Evolutionary conservation across 2,113 vertebrate species (phyloP).

Genomic region (Emydura subglobosa): DNA sequence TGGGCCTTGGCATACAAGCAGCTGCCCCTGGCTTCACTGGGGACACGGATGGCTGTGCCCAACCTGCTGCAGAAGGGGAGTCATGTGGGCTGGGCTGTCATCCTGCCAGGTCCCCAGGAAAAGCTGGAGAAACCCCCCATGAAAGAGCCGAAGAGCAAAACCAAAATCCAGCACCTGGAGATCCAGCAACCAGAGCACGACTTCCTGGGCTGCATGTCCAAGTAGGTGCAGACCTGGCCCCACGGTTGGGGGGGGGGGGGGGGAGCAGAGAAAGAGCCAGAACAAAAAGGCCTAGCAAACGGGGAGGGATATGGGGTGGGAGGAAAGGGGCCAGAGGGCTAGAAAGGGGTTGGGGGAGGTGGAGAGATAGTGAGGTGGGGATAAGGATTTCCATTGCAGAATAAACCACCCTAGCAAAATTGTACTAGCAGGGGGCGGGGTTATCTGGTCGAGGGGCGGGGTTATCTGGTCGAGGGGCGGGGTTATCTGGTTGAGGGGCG

Average conservation of each 20-base stretch:
- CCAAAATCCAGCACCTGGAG: conserved; percentile 73
- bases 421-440: neutral
- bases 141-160: conserved; percentile 80
- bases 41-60: neutral
- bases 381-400: neutral
- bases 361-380: neutral
- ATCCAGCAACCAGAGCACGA: conserved; percentile 86
- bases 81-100: neutral
- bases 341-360: no score
- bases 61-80: neutral
- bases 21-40: rapidly evolving
- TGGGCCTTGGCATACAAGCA: neutral
- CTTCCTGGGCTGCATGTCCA: conserved; percentile 97
- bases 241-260: no score
- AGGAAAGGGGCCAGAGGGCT: neutral
- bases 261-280: neutral
- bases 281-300: neutral
- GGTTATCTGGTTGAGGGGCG: neutral
- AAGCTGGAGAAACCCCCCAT: conserved; percentile 81
- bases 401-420: neutral
- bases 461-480: no score
- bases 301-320: neutral
- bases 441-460: neutral
- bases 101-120: conserved; percentile 76
- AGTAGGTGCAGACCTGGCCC: conserved; percentile 76